These are phyloP conservation scores for Amphilophus citrinellus DNA, from an alignment of 2,113 vertebrate genomes.

Conservation along the genomic window DNA sequence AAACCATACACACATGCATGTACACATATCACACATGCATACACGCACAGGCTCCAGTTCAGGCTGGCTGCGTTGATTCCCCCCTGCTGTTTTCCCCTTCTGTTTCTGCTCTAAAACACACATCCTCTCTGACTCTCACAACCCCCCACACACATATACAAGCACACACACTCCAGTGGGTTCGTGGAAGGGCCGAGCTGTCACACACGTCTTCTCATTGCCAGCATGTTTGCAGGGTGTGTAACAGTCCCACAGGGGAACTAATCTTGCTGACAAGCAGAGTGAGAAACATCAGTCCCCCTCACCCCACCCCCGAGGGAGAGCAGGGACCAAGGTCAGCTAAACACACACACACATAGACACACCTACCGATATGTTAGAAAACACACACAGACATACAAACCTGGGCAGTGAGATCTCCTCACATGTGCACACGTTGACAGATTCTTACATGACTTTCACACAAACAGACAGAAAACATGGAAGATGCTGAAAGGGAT, in stretches of 20 bases:
- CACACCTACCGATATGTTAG: constrained; percentile 11
- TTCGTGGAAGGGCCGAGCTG: constrained; percentile 50
- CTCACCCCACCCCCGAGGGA: constrained; percentile 22
- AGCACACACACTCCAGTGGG: constrained; percentile 18
- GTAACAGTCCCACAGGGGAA: constrained; percentile 66
- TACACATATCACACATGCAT: constrained; percentile 35
- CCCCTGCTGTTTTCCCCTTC: constrained; percentile 67
- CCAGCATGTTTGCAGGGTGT: constrained; percentile 62
- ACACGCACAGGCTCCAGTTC: constrained; percentile 53
- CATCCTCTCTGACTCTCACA: constrained; percentile 60
- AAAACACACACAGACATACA: constrained; percentile 39
- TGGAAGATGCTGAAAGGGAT: neutral
- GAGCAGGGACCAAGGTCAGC: constrained; percentile 54
- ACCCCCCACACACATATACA: constrained; percentile 38
- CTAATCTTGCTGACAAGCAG: constrained; percentile 75
- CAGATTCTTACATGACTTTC: constrained; percentile 4
- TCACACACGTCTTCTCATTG: constrained; percentile 57
- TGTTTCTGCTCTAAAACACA: constrained; percentile 75
- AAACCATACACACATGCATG: constrained; percentile 36
- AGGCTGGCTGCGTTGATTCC: constrained; percentile 64
- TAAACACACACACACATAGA: constrained; percentile 22
- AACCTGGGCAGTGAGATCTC: neutral
- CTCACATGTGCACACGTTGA: neutral
- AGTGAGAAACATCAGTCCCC: constrained; percentile 69
- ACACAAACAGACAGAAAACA: neutral